Conservation (phyloP, 2,113 vertebrate species). For the Mastomys coucha region DNA sequence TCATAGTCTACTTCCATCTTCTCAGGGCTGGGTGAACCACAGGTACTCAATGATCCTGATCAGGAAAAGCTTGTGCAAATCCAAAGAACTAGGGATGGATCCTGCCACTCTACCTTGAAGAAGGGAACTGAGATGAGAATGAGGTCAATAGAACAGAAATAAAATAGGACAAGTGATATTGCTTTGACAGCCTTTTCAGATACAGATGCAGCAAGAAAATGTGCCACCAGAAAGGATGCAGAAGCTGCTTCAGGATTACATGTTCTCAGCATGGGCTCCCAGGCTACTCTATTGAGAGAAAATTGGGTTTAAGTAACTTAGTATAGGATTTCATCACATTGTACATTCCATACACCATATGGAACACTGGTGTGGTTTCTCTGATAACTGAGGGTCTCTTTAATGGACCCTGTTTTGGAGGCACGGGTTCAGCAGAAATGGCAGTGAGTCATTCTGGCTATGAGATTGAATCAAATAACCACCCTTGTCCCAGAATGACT, state of each 20-base stretch:
- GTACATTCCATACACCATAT: background rate
- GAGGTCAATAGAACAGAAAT: background rate
- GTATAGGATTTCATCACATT: background rate
- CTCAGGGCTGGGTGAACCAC: background rate
- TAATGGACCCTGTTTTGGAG: constrained; percentile 11
- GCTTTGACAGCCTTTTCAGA: background rate
- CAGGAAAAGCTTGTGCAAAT: background rate
- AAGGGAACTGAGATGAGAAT: background rate
- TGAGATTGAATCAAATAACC: constrained; percentile 63
- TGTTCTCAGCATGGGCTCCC: background rate
- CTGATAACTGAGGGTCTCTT: background rate
- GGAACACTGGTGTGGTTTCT: constrained; percentile 19
- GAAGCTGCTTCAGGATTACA: background rate
- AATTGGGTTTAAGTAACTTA: background rate
- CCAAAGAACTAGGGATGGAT: background rate
- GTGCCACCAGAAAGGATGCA: background rate
- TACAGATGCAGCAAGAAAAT: background rate
- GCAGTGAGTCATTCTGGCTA: constrained; percentile 25
- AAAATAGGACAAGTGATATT: background rate
- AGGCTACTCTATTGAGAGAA: background rate
- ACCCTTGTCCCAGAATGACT: background rate
- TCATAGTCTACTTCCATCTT: background rate
- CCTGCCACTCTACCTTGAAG: background rate
- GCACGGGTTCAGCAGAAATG: constrained; percentile 1
- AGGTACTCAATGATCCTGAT: background rate